These are phyloP conservation scores for Chiroxiphia lanceolata DNA, from an alignment of 2,797 vertebrate species.

Conservation along the genomic window DNA sequence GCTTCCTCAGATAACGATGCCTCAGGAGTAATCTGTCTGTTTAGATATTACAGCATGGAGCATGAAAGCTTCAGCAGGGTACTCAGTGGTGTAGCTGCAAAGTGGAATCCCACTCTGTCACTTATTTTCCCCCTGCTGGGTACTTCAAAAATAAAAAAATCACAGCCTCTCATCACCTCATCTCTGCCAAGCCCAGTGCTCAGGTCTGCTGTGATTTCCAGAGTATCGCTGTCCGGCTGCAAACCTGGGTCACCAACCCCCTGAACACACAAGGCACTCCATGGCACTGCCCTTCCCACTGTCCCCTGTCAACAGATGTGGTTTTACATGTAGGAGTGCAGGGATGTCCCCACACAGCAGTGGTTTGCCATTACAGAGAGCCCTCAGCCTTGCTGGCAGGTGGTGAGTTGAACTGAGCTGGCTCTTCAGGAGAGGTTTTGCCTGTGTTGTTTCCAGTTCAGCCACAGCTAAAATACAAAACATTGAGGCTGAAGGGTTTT, in stretches of 20 bases:
- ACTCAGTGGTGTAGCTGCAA: neutral
- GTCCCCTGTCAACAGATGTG: neutral
- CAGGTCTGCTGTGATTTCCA: neutral
- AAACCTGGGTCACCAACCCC: neutral
- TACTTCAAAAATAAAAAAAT: neutral
- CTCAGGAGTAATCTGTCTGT: neutral
- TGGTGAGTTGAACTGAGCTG: neutral
- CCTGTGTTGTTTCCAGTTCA: neutral
- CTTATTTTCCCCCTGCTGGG: neutral
- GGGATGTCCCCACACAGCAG: neutral
- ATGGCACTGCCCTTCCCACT: neutral
- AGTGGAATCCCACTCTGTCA: neutral
- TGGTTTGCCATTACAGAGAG: neutral
- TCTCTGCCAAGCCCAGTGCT: neutral
- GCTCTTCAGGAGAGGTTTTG: neutral
- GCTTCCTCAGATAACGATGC: fast-evolving
- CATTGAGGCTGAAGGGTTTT: neutral
- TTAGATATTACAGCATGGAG: fast-evolving
- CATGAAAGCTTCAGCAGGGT: neutral
- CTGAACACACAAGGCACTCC: neutral
- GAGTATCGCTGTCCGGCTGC: neutral
- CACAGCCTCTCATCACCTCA: neutral
- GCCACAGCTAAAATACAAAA: neutral
- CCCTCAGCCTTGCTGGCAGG: neutral
- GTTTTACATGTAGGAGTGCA: neutral